These are phyloP conservation scores for Steatocranus sp. DNA, from an alignment of 2,797 vertebrate genomes.

Conservation along the genomic window DNA sequence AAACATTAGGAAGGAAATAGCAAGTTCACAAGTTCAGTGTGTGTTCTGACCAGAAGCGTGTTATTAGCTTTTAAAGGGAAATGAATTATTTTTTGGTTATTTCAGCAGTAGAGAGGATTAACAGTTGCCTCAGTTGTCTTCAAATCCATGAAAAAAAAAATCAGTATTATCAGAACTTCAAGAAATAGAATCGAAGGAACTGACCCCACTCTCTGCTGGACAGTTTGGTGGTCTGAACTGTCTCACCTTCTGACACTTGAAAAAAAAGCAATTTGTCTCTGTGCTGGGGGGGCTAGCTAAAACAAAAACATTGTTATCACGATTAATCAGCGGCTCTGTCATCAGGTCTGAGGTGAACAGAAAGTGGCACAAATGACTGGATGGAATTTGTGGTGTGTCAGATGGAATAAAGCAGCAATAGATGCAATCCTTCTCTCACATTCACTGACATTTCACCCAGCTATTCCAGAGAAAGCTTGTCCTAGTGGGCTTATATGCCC, in stretches of 20 bases:
- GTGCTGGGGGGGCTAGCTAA: conserved; percentile 13
- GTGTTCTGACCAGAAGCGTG: neutral
- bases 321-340: conserved; percentile 64
- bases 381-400: conserved; percentile 53
- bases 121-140: neutral
- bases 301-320: conserved; percentile 54
- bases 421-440: conserved; percentile 5
- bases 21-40: neutral
- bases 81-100: neutral
- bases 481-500: neutral
- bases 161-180: neutral
- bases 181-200: neutral
- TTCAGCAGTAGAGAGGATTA: neutral
- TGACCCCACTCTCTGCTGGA: neutral
- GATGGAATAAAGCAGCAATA: conserved; percentile 14
- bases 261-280: conserved; percentile 27
- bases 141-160: neutral
- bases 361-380: conserved; percentile 65
- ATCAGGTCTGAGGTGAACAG: conserved; percentile 42
- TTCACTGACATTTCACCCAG: neutral
- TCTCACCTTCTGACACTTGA: conserved; percentile 38
- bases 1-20: neutral
- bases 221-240: conserved; percentile 2
- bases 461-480: conserved; percentile 7
- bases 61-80: neutral